Evolutionary conservation across 2,888 invertebrate species (phyloP).

Genomic region (Thymelicus acteon): DNA sequence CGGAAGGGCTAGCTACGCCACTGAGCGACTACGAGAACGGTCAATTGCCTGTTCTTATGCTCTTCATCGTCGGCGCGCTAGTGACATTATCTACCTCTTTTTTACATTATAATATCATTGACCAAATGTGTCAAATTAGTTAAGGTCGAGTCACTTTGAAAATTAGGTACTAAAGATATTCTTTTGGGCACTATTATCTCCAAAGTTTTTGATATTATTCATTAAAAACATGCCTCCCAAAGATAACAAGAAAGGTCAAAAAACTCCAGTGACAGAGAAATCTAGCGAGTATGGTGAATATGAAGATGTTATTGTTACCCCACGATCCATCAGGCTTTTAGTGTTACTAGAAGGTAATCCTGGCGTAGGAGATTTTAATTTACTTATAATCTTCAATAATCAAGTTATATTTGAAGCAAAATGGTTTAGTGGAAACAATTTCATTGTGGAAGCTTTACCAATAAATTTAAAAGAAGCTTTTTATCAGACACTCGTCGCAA

Average conservation of each 20-base stretch:
- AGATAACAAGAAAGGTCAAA: constrained; percentile 42
- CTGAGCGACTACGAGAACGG: no score
- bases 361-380: constrained; percentile 55
- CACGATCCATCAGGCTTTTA: constrained; percentile 52
- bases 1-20: no score
- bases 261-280: constrained; percentile 45
- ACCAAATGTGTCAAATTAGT: no score
- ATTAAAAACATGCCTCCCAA: constrained; percentile 39
- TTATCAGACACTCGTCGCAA: constrained; percentile 54
- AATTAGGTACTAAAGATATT: no score
- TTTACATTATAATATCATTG: no score
- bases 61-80: no score
- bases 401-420: constrained; percentile 55
- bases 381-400: constrained; percentile 61
- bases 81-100: no score
- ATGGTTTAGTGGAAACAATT: constrained; percentile 54
- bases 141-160: no score
- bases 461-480: constrained; percentile 59
- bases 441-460: constrained; percentile 50
- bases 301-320: constrained; percentile 46
- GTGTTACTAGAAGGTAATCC: constrained; percentile 56
- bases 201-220: constrained; percentile 6
- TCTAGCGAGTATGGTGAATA: constrained; percentile 54
- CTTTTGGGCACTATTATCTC: no score
- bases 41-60: no score